Evolutionary conservation across 2,113 vertebrate species (phyloP).

Genomic region (Petrocephalus microphthalmus): DNA sequence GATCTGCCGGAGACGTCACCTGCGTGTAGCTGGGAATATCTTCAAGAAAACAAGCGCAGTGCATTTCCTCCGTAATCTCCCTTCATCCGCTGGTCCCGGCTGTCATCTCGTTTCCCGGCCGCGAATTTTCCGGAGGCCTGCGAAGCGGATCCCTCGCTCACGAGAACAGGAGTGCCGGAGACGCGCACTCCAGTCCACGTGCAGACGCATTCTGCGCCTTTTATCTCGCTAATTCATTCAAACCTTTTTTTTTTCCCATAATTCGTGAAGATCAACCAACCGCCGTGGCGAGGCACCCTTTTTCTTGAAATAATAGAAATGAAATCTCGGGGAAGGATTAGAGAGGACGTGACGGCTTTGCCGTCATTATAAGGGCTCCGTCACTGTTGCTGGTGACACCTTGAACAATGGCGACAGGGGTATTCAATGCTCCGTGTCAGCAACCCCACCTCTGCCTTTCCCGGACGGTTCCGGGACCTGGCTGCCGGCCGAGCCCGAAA

Average conservation of each 20-base stretch:
- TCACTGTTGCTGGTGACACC: constrained; percentile 59
- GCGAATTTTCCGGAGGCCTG: neutral
- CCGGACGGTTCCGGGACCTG: constrained; percentile 50
- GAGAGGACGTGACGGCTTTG: constrained; percentile 38
- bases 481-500: constrained; percentile 56
- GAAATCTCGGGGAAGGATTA: constrained; percentile 19
- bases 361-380: constrained; percentile 37
- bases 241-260: neutral
- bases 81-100: neutral
- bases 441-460: constrained; percentile 47
- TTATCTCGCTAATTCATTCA: neutral
- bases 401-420: constrained; percentile 58
- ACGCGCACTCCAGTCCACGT: neutral
- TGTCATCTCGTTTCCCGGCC: neutral
- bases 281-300: constrained; percentile 2
- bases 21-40: neutral
- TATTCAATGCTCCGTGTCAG: constrained; percentile 57
- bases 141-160: neutral
- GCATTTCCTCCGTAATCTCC: neutral
- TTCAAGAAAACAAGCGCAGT: neutral
- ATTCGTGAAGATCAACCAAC: neutral
- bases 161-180: neutral
- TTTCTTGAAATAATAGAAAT: constrained; percentile 28
- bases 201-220: neutral
- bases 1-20: neutral